phyloP scores from a whole-genome alignment of 1,140 invertebrate genomes.

The Drosophila biarmipes region DNA sequence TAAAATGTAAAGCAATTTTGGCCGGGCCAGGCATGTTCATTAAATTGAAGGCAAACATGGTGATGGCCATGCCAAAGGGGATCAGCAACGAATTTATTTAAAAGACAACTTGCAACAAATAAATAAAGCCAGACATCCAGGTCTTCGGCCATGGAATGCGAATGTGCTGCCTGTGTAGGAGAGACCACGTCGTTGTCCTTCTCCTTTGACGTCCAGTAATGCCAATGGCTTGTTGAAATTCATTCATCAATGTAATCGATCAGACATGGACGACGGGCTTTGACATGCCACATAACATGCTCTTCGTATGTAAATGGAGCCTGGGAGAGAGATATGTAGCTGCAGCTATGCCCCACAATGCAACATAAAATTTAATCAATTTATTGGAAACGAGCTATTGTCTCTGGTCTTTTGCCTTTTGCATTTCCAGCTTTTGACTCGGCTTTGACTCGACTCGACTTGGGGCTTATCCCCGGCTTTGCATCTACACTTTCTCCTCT shows the following conservation, averaged over 20 bases:
- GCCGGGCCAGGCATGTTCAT: constrained; percentile 61
- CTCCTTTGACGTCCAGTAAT: constrained; percentile 47
- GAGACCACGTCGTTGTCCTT: constrained; percentile 33
- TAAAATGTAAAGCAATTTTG: constrained; percentile 40
- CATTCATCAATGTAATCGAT: constrained; percentile 82
- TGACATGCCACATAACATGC: constrained; percentile 59
- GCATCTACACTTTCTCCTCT: constrained; percentile 59
- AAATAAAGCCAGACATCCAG: constrained; percentile 60
- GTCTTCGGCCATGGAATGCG: constrained; percentile 4
- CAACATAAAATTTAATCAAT: constrained; percentile 80
- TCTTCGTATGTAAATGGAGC: constrained; percentile 58
- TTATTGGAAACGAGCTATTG: constrained; percentile 77
- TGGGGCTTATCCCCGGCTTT: constrained; percentile 24
- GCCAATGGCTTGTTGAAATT: constrained; percentile 68
- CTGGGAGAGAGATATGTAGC: constrained; percentile 32
- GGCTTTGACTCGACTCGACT: constrained; percentile 17
- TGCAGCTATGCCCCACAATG: constrained; percentile 48
- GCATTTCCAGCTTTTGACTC: constrained; percentile 10
- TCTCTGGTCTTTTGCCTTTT: constrained; percentile 42
- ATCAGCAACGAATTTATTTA: constrained; percentile 82
- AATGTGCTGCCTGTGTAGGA: constrained; percentile 65
- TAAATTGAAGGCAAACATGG: constrained; percentile 68
- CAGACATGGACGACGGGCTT: constrained; percentile 45
- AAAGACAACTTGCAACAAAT: constrained; percentile 81
- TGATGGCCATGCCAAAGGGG: constrained; percentile 46